Percentiles rank a stretch among this genome's conserved stretches.
These are phyloP conservation scores for Lasioglossum figueresi DNA, from an alignment of 2,888 invertebrate genomes.

Conservation along the genomic window DNA sequence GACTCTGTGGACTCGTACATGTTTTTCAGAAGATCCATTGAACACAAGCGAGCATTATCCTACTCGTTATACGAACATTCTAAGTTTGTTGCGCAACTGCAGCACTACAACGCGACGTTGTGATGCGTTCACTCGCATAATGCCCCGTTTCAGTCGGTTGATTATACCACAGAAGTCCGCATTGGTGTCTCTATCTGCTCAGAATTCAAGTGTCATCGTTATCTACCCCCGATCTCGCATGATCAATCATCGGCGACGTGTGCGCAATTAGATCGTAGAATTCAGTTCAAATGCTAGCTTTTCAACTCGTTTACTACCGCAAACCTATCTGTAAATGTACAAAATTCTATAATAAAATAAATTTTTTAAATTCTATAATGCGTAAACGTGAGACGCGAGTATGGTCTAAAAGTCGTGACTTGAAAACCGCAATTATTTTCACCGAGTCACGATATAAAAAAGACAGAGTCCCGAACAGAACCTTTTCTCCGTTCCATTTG, in stretches of 20 bases:
- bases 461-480: not conserved
- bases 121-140: not conserved
- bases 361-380: not conserved
- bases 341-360: not conserved
- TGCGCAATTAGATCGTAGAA: not conserved
- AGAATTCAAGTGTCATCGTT: slow-evolving; percentile 1
- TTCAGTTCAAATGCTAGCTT: not conserved
- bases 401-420: not conserved
- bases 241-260: not conserved
- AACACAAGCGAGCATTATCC: not conserved
- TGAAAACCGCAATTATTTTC: not conserved
- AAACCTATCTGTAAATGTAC: not conserved
- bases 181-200: not conserved
- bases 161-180: not conserved
- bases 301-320: not conserved
- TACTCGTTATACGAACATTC: not conserved
- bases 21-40: not conserved
- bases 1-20: not conserved
- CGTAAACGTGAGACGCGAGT: not conserved
- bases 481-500: not conserved
- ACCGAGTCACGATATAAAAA: not conserved
- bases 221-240: not conserved
- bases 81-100: not conserved
- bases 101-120: not conserved
- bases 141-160: not conserved